These are phyloP conservation scores for Periparus ater DNA, from an alignment of 2,797 vertebrate genomes.

Conservation along the genomic window DNA sequence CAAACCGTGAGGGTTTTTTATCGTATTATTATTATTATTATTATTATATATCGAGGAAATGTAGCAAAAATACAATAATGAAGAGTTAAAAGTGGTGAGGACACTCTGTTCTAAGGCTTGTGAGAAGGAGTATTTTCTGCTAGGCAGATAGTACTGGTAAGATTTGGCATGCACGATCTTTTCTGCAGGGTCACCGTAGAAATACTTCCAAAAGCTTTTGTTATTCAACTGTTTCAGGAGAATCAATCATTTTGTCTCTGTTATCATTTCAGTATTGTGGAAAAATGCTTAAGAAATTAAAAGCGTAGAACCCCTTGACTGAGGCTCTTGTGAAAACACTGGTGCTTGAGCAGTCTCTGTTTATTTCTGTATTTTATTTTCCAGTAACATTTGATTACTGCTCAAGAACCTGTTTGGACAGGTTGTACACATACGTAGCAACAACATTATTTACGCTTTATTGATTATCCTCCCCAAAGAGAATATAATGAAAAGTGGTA, in stretches of 20 bases:
- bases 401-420: not conserved
- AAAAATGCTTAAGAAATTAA: not conserved
- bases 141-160: not conserved
- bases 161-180: rapidly evolving
- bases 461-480: not conserved
- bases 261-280: not conserved
- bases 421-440: not conserved
- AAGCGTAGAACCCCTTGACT: not conserved
- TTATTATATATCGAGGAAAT: not conserved
- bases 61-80: not conserved
- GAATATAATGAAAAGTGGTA: not conserved
- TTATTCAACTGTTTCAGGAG: not conserved
- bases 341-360: not conserved
- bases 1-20: too few relatives aligned
- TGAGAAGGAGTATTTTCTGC: not conserved
- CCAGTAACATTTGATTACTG: not conserved
- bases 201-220: not conserved
- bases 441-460: not conserved
- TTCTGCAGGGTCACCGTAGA: not conserved
- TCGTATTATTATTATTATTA: too few relatives aligned
- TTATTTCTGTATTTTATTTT: not conserved
- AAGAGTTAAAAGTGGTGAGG: not conserved
- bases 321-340: not conserved
- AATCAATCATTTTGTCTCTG: not conserved
- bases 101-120: not conserved